Percentiles rank a stretch among this genome's conserved stretches.
Evolutionary conservation across 2,797 vertebrate genomes (phyloP).

Genomic region (Amazona ochrocephala): DNA sequence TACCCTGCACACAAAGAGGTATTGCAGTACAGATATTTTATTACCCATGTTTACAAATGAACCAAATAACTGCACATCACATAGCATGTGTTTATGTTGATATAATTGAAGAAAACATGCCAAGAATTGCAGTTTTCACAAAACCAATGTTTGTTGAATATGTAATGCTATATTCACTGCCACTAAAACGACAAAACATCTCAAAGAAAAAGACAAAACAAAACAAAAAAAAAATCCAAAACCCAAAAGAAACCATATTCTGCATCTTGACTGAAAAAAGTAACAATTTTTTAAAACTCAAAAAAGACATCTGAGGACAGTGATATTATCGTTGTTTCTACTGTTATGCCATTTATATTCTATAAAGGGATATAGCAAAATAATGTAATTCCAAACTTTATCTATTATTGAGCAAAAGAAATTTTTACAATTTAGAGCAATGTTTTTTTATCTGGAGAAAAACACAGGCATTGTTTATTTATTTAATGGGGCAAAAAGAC

Average conservation of each 20-base stretch:
- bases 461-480: neutral
- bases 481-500: neutral
- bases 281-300: neutral
- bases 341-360: neutral
- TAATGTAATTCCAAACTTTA: neutral
- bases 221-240: neutral
- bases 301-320: neutral
- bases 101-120: slow-evolving; percentile 25
- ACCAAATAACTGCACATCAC: slow-evolving; percentile 4
- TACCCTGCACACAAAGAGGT: neutral
- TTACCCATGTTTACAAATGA: slow-evolving; percentile 35
- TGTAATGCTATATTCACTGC: neutral
- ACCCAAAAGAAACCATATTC: neutral
- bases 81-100: slow-evolving; percentile 9
- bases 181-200: neutral
- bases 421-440: neutral
- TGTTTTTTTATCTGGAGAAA: neutral
- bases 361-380: neutral
- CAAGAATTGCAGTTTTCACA: neutral
- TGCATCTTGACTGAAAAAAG: neutral
- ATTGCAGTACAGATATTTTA: slow-evolving; percentile 12
- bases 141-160: neutral
- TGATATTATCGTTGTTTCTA: neutral
- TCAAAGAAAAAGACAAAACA: neutral
- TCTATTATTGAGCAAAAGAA: neutral